Conservation (phyloP, 2,113 vertebrate genomes). For the Vidua macroura region DNA sequence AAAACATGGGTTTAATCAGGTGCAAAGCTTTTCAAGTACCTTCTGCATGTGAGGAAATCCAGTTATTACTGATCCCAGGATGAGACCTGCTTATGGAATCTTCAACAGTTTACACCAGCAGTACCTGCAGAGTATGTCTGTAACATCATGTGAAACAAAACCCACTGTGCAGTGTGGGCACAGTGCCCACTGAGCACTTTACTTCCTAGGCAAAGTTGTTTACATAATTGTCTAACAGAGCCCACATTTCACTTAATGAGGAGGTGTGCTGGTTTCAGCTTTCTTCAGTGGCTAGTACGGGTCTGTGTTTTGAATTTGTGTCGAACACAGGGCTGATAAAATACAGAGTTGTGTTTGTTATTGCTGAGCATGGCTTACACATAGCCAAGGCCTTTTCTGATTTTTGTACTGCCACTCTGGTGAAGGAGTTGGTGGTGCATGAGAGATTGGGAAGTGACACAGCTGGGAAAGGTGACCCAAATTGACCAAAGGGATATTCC, state of each 20-base stretch:
- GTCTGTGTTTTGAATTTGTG: background rate
- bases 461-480: background rate
- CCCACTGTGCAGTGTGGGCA: too few species aligned
- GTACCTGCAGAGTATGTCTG: background rate
- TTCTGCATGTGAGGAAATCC: background rate
- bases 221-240: background rate
- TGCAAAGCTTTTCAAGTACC: background rate
- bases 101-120: background rate
- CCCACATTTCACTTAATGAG: background rate
- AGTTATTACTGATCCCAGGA: background rate
- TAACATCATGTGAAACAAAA: background rate
- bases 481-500: background rate
- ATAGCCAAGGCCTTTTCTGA: background rate
- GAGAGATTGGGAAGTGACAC: background rate
- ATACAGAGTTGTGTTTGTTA: fast-evolving
- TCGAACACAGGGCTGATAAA: background rate
- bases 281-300: fast-evolving
- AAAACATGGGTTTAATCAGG: background rate
- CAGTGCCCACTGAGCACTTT: too few species aligned
- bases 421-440: background rate
- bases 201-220: too few species aligned
- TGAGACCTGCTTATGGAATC: background rate
- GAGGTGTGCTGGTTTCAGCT: background rate
- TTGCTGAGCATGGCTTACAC: background rate
- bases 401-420: fast-evolving